These are phyloP conservation scores for Eristalis arbustorum DNA, from an alignment of 2,888 invertebrate genomes.

Conservation along the genomic window DNA sequence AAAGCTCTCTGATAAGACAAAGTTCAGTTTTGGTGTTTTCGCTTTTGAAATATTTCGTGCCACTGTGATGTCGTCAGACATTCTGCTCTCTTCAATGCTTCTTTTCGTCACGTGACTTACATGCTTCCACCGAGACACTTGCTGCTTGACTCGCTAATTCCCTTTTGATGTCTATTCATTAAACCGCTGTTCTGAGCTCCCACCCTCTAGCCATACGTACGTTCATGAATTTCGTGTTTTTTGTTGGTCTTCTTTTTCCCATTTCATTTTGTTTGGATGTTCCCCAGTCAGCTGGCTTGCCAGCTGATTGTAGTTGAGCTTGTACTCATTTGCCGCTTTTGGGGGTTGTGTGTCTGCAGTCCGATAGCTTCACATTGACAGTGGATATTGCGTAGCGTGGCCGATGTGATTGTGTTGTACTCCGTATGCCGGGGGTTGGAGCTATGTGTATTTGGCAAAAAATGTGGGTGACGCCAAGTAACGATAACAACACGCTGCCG, in stretches of 20 bases:
- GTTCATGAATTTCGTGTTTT: not conserved
- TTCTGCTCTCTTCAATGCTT: not conserved
- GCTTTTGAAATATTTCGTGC: not conserved
- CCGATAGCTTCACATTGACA: not conserved
- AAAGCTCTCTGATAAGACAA: conserved; percentile 19
- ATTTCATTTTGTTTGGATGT: not conserved
- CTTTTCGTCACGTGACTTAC: not conserved
- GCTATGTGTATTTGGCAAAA: conserved; percentile 33
- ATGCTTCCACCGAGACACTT: not conserved
- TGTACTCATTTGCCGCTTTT: not conserved
- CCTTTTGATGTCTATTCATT: not conserved
- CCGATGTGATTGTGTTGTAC: not conserved
- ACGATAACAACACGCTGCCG: conserved; percentile 1
- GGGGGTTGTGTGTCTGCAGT: not conserved
- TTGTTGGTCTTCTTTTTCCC: not conserved
- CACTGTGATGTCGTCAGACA: conserved; percentile 15
- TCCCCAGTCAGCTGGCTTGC: not conserved
- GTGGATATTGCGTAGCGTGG: conserved; percentile 1
- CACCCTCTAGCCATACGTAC: not conserved
- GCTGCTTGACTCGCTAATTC: not conserved
- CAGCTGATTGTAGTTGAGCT: not conserved
- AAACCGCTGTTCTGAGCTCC: not conserved
- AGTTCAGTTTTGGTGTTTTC: not conserved
- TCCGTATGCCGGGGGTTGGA: not conserved
- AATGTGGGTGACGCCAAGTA: conserved; percentile 33